These are phyloP conservation scores for Drosophila gunungcola DNA, from an alignment of 1,140 invertebrate genomes.

Conservation along the genomic window DNA sequence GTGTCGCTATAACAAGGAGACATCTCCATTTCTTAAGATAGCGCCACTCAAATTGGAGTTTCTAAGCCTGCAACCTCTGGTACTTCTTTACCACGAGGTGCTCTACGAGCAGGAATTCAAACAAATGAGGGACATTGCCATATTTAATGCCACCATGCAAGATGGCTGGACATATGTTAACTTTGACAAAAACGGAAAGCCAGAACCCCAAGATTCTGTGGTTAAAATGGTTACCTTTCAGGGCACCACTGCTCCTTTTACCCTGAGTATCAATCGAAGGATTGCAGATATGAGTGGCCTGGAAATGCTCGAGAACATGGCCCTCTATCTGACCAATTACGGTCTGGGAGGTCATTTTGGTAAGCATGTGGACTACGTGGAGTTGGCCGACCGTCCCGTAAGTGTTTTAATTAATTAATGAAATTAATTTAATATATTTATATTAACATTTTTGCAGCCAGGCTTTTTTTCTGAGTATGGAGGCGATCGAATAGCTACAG, in stretches of 20 bases:
- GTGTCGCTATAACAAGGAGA: slow-evolving; percentile 25
- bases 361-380: slow-evolving; percentile 30
- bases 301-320: slow-evolving; percentile 8
- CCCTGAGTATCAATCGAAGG: slow-evolving; percentile 7
- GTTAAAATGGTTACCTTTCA: slow-evolving; percentile 16
- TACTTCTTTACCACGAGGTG: slow-evolving; percentile 44
- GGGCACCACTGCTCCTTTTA: background rate
- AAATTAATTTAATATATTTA: too few relatives aligned
- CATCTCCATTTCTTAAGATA: slow-evolving; percentile 23
- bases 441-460: background rate
- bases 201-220: slow-evolving; percentile 59
- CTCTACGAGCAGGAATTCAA: slow-evolving; percentile 38
- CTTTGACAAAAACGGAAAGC: slow-evolving; percentile 87
- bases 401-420: background rate
- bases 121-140: slow-evolving; percentile 10
- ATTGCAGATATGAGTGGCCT: slow-evolving; percentile 33
- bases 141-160: slow-evolving; percentile 20
- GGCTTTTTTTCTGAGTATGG: slow-evolving; percentile 10
- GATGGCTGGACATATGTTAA: slow-evolving; percentile 27
- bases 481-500: slow-evolving; percentile 35
- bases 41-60: slow-evolving; percentile 53
- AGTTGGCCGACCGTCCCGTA: slow-evolving; percentile 15
- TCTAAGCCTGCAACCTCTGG: slow-evolving; percentile 22
- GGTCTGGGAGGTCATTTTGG: slow-evolving; percentile 42
- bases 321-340: slow-evolving; percentile 38